Evolutionary conservation across 2,888 invertebrate species (phyloP).

Genomic region (Myathropa florea): DNA sequence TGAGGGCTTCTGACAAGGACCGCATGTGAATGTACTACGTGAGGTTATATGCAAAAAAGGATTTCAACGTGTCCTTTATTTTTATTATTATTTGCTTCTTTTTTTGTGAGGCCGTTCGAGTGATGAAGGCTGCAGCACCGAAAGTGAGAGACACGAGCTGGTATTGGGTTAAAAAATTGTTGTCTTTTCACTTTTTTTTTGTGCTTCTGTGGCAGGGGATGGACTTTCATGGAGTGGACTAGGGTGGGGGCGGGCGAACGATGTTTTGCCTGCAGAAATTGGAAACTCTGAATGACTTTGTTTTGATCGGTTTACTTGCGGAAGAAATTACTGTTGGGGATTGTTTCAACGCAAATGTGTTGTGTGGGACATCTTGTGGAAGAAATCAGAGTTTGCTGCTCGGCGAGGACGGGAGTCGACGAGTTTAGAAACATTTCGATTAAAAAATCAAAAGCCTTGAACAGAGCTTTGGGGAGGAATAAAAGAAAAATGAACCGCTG

Average conservation of each 20-base stretch:
- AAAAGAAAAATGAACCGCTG: too few species aligned
- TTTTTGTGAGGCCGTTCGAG: too few species aligned
- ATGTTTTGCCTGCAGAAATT: not conserved
- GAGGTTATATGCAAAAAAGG: slow-evolving; percentile 46
- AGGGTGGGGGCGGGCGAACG: not conserved
- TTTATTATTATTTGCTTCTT: not conserved
- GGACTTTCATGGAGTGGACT: not conserved
- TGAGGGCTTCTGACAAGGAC: slow-evolving; percentile 16
- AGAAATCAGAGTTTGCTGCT: not conserved
- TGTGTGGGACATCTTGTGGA: not conserved
- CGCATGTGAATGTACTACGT: slow-evolving; percentile 39
- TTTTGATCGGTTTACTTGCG: not conserved
- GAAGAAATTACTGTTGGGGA: not conserved
- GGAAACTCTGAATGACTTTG: not conserved
- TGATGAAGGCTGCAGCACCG: not conserved
- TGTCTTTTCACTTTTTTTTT: not conserved
- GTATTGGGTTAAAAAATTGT: not conserved
- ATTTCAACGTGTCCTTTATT: not conserved
- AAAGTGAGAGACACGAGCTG: not conserved
- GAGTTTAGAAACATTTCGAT: not conserved
- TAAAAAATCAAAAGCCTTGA: too few species aligned
- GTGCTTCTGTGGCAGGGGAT: not conserved
- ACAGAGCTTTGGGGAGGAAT: too few species aligned
- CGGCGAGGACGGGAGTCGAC: not conserved
- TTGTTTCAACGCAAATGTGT: not conserved